Base-by-base conservation (phyloP, 2,113 vertebrate species). In the Mustela lutreola region DNA sequence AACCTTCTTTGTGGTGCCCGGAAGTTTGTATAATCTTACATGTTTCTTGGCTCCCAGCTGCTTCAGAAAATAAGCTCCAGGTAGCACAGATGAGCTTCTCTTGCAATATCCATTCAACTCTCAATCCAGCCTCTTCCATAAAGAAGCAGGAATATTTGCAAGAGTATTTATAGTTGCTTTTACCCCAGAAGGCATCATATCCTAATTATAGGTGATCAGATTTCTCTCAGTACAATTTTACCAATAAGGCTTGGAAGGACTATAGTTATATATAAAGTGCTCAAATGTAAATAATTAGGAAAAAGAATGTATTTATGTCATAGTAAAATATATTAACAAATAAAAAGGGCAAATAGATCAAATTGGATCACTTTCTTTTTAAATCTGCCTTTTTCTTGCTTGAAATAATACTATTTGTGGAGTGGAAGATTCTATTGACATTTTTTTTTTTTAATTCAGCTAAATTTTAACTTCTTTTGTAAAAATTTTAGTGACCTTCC, bases 401-500 rank as follows among this genome's bases (percentile, higher is more conserved):
- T 67, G 9, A 80, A 56, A 39, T 75, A 88, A 84, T 39, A 36
- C 21, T 79, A 4, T 88, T 81, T 58, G 33, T 91, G 22, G 19
- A 75, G 15, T 65, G 26, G 45, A 94, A 76, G 48, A 70, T 62
- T 5, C 1, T 1, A 58, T 58, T 58, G 19, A 21, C 18, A 18
- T 58, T 7, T 48, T 88, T 36, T 36, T 36, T 93, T 73, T 93
- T 73, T 31, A 89, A 45, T 90, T 97, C 31, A 96, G 78, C 10
- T 91, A 60, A 93, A 87, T 91, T 84, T 89, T 91, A 92, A 81
- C 63, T 81, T 86, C 1, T 73, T 95, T 11, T 78, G 4, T 50
- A 45, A 94, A 76, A 42, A 50, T 84, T 76, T 82, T 24, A 58
- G 75, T 97, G 67, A 94, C 63, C 39, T 92, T 91, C 26, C 60